Base-by-base conservation (phyloP, 2,797 vertebrate genomes). In the Toxotes lorentzi region DNA sequence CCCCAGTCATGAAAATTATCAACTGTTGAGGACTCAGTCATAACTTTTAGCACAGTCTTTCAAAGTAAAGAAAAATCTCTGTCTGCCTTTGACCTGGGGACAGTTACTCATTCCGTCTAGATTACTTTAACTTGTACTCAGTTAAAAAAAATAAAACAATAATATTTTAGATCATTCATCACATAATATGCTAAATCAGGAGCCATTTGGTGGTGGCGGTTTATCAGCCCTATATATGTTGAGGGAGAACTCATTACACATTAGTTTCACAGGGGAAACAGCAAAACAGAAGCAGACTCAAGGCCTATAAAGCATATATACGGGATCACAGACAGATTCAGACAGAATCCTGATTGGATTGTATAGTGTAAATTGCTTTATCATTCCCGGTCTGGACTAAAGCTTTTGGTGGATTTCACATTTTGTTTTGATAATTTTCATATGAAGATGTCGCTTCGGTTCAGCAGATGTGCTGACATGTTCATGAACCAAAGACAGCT, bases 1-100 rank as follows among this genome's bases (percentile, higher is more conserved):
- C 48, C 47, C n/a, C 32, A 24, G 61, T 70, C 45, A 60, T 50
- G 51, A 48, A 3, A 43, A 70, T 66, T n/a, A 62, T 79, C 61
- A 70, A 50, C 14, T 56, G 5, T 32, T 41, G 14, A 73, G n/a
- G 41, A 41, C 27, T 67, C n/a, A 21, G 4, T 62, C 57, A 59
- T 21, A 65, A 47, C 41, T 70, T 64, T 78, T 24, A 45, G 21
- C 0, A 4, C 34, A 48, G n/a, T 17, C 47, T 27, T 24, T 66
- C 9, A 40, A 54, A 59, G 45, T 48, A 67, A 65, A 45, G n/a
- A n/a, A n/a, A n/a, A n/a, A n/a, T n/a, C n/a, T n/a, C n/a, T n/a
- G n/a, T n/a, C n/a, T n/a, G n/a, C n/a, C n/a, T n/a, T n/a, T n/a
- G n/a, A n/a, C n/a, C n/a, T n/a, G n/a, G n/a, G n/a, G n/a, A n/a